Evolutionary conservation across 2,113 vertebrate genomes (phyloP), one percentile per base, ranked within the genome.

Genomic region (Psammodynastes pulverulentus): DNA sequence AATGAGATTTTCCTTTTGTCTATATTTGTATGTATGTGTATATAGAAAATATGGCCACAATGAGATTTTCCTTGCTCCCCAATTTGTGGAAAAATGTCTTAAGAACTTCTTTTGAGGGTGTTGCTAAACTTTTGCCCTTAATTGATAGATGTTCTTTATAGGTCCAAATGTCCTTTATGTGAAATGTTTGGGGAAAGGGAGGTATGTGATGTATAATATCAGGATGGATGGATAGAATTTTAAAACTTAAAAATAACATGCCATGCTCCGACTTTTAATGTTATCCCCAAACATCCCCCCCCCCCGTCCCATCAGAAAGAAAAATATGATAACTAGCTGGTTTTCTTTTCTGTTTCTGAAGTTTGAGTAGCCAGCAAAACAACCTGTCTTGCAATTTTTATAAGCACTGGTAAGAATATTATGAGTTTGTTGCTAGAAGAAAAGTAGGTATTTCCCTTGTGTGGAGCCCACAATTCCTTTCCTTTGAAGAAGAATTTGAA

Each of bases 11-110:
- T 89, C 8, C 92, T 93, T 94, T 96, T 23, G 53, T 54, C 53
- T 54, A 56, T 56, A 56, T 56, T 56, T 0, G 2, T 12, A 29
- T 67, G 58, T 17, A 2, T 72, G 62, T 34, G 96, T 95, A 97
- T 93, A 97, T 97, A 96, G 96, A 97, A 97, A 98, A 97, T 96
- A 97, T 95, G 94, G 97, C 97, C 97, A 97, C 96, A 97, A 95
- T 96, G 96, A 79, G 34, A 96, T 96, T 96, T 96, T 88, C 19
- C 92, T 94, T 94, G 96, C 90, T 95, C 95, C 95, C 88, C 91
- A 92, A 21, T 84, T 92, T 93, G 89, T 4, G 45, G 43, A 92
- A 88, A 62, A 49, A 89, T 72, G 39, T 43, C 93, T 93, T 67
- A 94, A 97, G 95, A 90, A 96, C 95, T 53, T 96, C 96, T 96